Base-by-base conservation (phyloP, 2,797 vertebrate species). In the Astyanax mexicanus region DNA sequence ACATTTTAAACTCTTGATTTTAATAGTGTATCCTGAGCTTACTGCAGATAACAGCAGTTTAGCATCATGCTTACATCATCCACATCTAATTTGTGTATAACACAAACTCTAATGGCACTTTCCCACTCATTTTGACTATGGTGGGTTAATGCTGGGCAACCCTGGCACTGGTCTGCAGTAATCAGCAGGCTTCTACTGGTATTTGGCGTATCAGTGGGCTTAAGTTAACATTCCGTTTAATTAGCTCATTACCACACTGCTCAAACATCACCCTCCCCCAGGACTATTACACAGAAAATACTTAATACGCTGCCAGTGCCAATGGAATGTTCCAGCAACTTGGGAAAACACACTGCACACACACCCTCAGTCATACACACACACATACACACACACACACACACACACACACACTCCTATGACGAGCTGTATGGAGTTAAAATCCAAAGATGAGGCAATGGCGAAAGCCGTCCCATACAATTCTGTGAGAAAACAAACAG, bases 181-280 rank as follows among this genome's bases (percentile, higher is more conserved):
- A 40, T 72, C 61, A 75, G 57, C 21, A 51, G 57, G 69, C 37
- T 51, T 29, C 25, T 80, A 21, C 71, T 61, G 65, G 69, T 77
- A 67, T 71, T 77, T 69, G 58, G 64, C 67, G 62, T 70, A 77
- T 81, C 75, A n/a, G 42, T 64, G 61, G 54, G 76, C 19, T 75
- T 71, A 72, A 78, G 73, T 74, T 78, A 78, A 60, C 68, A 83
- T 78, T 78, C 72, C 69, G 67, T 78, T 83, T 74, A 83, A 61
- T 75, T 78, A 72, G 21, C 72, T 80, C 70, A 83, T 83, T 78
- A 75, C 37, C 65, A 54, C 51, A 49, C 60, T 47, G 70, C 52
- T 60, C 65, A 80, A 81, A 73, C 29, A 62, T 40, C 47, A 38
- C 11, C 0, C 44, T 76, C 64, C 64, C 72, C 42, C 17, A 44